phyloP scores from a whole-genome alignment of 2,888 invertebrate species.

The Salpingus planirostris region DNA sequence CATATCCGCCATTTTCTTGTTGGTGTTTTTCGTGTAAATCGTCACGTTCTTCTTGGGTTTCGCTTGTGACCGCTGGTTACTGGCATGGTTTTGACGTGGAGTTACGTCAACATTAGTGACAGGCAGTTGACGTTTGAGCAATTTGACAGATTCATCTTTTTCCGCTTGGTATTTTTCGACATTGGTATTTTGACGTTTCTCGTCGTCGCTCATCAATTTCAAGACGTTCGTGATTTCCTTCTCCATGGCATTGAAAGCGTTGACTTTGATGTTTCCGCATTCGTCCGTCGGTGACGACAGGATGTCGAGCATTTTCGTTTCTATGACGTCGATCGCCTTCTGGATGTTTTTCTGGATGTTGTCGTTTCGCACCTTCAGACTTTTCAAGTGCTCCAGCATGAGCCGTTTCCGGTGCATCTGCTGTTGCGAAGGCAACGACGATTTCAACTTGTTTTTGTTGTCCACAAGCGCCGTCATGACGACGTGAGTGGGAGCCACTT shows the following conservation, averaged over 20 bases:
- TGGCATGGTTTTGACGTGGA: no score
- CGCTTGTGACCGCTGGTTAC: background rate
- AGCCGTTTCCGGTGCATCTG: slow-evolving; percentile 15
- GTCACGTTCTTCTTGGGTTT: slow-evolving; percentile 1
- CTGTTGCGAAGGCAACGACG: no score
- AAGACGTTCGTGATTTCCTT: slow-evolving; percentile 28
- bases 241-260: slow-evolving; percentile 28
- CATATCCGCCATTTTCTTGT: no score
- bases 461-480: no score
- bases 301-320: slow-evolving; percentile 28
- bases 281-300: slow-evolving; percentile 17
- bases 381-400: slow-evolving; percentile 18
- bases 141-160: no score
- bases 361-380: slow-evolving; percentile 19
- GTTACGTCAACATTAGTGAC: no score
- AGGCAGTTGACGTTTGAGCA: no score
- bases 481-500: no score
- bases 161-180: slow-evolving; percentile 4
- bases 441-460: no score
- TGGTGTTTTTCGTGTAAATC: no score
- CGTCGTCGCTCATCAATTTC: slow-evolving; percentile 20
- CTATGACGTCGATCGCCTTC: slow-evolving; percentile 29
- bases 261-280: slow-evolving; percentile 17
- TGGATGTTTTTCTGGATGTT: slow-evolving; percentile 27
- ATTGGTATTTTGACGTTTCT: slow-evolving; percentile 2